Conservation (phyloP, 1,140 invertebrate species). For the Trissolcus basalis region DNA sequence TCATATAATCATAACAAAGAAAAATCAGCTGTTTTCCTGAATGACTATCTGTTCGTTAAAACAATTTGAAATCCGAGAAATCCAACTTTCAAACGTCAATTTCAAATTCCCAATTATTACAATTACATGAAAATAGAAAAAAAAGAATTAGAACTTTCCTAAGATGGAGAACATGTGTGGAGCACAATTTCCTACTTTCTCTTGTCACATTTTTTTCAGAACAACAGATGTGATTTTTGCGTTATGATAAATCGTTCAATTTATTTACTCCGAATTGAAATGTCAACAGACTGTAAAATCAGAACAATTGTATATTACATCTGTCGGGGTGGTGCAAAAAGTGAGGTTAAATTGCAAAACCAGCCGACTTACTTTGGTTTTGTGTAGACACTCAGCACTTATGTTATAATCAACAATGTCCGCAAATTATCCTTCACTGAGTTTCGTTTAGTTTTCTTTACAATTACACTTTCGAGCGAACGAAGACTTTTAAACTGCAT, state of each 20-base stretch:
- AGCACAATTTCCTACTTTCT: slow-evolving; percentile 8
- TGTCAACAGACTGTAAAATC: background rate
- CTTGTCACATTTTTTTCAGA: slow-evolving; percentile 2
- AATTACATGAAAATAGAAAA: background rate
- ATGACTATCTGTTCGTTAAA: too few relatives aligned
- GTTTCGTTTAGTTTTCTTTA: slow-evolving; percentile 17
- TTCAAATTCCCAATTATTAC: background rate
- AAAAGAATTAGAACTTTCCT: background rate
- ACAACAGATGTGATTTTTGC: background rate
- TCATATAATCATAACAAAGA: too few relatives aligned
- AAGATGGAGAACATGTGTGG: slow-evolving; percentile 4
- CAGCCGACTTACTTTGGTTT: slow-evolving; percentile 7
- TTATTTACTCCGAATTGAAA: background rate
- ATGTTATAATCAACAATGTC: slow-evolving; percentile 40
- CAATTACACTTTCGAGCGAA: slow-evolving; percentile 7
- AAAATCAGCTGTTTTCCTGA: too few relatives aligned
- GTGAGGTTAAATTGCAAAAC: slow-evolving; percentile 32
- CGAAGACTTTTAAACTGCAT: slow-evolving; percentile 37
- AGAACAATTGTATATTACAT: background rate
- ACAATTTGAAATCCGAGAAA: too few relatives aligned
- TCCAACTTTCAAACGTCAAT: too few relatives aligned
- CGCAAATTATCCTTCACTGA: slow-evolving; percentile 18
- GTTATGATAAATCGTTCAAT: background rate
- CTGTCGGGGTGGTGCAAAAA: background rate
- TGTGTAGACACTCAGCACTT: slow-evolving; percentile 13